Evolutionary conservation across 2,797 vertebrate species (phyloP).

Genomic region (Oryzias dopingdopingensis): DNA sequence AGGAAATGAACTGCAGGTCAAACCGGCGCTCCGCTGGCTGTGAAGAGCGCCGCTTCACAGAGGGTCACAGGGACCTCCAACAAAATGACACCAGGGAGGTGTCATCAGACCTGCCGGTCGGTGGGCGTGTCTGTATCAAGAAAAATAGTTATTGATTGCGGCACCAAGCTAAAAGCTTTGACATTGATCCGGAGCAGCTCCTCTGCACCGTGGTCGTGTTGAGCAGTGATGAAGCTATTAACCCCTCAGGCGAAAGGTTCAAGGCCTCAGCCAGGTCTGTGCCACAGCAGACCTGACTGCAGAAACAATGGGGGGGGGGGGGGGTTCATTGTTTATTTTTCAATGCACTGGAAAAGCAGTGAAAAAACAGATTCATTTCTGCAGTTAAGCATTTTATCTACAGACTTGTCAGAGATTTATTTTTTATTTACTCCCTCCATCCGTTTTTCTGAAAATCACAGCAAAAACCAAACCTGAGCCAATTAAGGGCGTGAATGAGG

Average conservation of each 20-base stretch:
- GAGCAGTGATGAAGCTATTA: conserved; percentile 16
- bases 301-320: not conserved
- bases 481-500: too few relatives aligned
- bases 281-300: not conserved
- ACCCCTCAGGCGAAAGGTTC: conserved; percentile 12
- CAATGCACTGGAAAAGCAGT: too few relatives aligned
- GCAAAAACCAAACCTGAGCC: too few relatives aligned
- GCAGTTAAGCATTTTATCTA: too few relatives aligned
- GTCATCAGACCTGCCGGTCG: conserved; percentile 49
- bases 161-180: conserved; percentile 29
- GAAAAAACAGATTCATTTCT: too few relatives aligned
- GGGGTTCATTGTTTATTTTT: too few relatives aligned
- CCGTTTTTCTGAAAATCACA: too few relatives aligned
- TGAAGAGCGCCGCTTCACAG: not conserved
- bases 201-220: conserved; percentile 6
- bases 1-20: too few relatives aligned
- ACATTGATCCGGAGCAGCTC: conserved; percentile 38
- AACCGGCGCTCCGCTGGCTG: not conserved
- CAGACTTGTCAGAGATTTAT: too few relatives aligned
- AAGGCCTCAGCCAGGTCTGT: conserved; percentile 10
- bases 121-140: not conserved
- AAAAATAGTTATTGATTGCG: conserved; percentile 35
- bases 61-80: not conserved
- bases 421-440: too few relatives aligned
- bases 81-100: conserved; percentile 2